Percentiles rank a stretch among this genome's conserved stretches.
Evolutionary conservation across 1,140 invertebrate genomes (phyloP).

Genomic region (Drosophila saltans): DNA sequence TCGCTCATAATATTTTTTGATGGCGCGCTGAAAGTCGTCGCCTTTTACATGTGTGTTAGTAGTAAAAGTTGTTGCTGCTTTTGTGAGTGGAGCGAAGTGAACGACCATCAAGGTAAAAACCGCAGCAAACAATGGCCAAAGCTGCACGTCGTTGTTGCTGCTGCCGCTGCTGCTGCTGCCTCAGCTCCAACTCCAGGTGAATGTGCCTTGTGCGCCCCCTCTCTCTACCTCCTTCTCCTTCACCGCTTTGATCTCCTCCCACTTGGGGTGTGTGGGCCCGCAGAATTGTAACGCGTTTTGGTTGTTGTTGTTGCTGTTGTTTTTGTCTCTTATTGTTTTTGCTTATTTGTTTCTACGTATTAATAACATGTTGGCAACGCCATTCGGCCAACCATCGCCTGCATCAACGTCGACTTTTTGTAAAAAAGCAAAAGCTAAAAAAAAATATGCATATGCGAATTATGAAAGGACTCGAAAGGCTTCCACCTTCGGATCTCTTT

Average conservation of each 20-base stretch:
- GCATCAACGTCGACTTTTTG: conserved; percentile 30
- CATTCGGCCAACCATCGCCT: conserved; percentile 53
- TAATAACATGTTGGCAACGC: conserved; percentile 73
- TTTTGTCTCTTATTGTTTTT: conserved; percentile 73
- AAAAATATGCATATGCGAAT: conserved; percentile 37
- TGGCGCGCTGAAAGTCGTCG: conserved; percentile 77
- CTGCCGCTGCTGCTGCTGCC: conserved; percentile 6
- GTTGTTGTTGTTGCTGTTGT: conserved; percentile 18
- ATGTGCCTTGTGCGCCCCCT: conserved; percentile 53
- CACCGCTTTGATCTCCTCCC: conserved; percentile 33
- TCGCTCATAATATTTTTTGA: conserved; percentile 79
- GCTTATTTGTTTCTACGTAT: conserved; percentile 81
- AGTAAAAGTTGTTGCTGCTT: conserved; percentile 77
- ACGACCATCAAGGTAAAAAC: conserved; percentile 80
- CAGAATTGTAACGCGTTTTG: conserved; percentile 78
- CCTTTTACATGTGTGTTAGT: conserved; percentile 72
- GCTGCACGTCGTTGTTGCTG: conserved; percentile 47
- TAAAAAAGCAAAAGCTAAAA: background rate
- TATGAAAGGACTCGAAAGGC: conserved; percentile 67
- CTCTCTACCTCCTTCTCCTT: conserved; percentile 10
- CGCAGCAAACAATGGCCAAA: conserved; percentile 76
- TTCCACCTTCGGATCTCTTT: conserved; percentile 19
- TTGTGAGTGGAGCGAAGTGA: conserved; percentile 56
- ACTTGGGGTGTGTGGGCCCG: conserved; percentile 69
- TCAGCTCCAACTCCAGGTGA: conserved; percentile 66